phyloP scores from a whole-genome alignment of 92 coral and sea anemone species.

The Epizoanthus ramosus region DNA sequence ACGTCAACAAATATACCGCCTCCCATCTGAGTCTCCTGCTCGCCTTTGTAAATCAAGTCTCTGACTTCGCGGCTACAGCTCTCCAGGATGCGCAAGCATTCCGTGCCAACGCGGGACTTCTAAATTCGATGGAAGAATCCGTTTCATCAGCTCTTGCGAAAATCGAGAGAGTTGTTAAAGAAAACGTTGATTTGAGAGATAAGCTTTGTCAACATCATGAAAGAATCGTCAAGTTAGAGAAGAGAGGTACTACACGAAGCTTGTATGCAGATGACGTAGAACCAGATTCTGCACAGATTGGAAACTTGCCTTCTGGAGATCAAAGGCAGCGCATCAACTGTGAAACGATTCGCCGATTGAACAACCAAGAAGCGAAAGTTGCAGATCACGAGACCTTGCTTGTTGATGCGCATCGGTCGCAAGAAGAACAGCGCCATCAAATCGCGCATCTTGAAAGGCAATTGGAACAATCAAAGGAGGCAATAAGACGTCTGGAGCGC shows the following conservation, averaged over 20 bases:
- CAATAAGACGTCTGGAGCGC: no score
- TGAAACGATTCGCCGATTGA: neutral
- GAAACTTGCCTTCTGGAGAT: neutral
- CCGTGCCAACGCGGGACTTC: neutral
- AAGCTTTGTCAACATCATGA: neutral
- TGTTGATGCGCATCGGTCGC: neutral
- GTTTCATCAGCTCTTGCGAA: neutral
- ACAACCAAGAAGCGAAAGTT: slow-evolving; percentile 1
- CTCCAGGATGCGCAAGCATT: neutral
- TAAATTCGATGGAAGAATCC: neutral
- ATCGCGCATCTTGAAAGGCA: neutral
- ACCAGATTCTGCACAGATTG: neutral
- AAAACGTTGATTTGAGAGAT: neutral
- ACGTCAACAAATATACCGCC: neutral
- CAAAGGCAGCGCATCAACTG: neutral
- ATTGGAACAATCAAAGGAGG: neutral
- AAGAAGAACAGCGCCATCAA: neutral
- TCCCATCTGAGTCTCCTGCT: neutral
- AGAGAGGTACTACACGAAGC: neutral
- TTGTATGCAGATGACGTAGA: neutral
- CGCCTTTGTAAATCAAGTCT: neutral
- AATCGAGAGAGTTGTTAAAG: neutral
- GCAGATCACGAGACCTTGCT: neutral
- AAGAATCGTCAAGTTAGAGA: slow-evolving; percentile 2
- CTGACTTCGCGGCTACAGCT: neutral